A percentile compares a stretch with the other conserved stretches of the same genome.
These are phyloP conservation scores for Caradrina clavipalpis DNA, from an alignment of 2,888 invertebrate genomes.

Conservation along the genomic window DNA sequence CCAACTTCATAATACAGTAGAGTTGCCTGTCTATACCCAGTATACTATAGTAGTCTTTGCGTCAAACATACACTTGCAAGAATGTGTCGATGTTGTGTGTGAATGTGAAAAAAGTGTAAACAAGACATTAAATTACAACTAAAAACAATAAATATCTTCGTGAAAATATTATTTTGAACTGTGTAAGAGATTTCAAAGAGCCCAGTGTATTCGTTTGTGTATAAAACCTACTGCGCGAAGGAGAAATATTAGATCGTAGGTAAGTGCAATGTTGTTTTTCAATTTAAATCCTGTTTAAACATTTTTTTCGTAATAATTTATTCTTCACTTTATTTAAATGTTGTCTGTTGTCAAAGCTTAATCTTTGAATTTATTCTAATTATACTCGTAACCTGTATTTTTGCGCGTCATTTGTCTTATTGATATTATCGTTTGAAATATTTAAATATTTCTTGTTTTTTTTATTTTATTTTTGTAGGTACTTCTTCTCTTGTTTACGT, in stretches of 20 bases:
- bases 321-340: neutral
- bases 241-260: constrained; percentile 35
- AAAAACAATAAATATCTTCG: constrained; percentile 35
- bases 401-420: constrained; percentile 32
- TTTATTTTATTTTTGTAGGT: neutral
- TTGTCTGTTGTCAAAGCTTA: constrained; percentile 15
- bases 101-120: constrained; percentile 66
- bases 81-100: constrained; percentile 41
- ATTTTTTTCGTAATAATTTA: constrained; percentile 10
- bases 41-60: too few species aligned
- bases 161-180: constrained; percentile 18
- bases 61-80: constrained; percentile 18
- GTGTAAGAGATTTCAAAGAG: constrained; percentile 3
- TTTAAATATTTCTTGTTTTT: neutral
- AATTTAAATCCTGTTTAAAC: constrained; percentile 19
- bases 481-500: neutral
- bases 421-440: neutral
- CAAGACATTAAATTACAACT: constrained; percentile 57
- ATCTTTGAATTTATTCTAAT: neutral
- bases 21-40: too few species aligned
- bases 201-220: constrained; percentile 18
- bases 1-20: too few species aligned
- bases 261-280: constrained; percentile 57
- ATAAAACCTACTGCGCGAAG: neutral
- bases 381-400: neutral